phyloP scores from a whole-genome alignment of 2,888 invertebrate species.

The Habrosyne pyritoides region DNA sequence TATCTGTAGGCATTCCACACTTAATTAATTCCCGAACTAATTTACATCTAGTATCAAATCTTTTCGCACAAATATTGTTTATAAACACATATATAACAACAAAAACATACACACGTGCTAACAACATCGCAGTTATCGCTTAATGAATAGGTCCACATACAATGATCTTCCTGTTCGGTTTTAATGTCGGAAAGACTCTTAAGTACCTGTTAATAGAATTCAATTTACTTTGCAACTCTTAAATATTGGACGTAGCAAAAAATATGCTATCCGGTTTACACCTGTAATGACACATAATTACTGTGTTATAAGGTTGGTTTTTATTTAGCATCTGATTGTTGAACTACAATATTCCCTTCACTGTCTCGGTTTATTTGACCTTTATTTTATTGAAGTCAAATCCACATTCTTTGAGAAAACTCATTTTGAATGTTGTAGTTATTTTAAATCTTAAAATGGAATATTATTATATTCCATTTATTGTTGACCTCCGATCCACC shows the following conservation, averaged over 20 bases:
- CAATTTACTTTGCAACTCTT: slow-evolving; percentile 10
- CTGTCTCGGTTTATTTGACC: background rate
- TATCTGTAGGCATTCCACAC: slow-evolving; percentile 56
- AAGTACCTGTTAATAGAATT: slow-evolving; percentile 2
- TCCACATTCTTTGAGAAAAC: background rate
- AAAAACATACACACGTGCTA: slow-evolving; percentile 46
- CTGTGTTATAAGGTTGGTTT: background rate
- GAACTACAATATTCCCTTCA: background rate
- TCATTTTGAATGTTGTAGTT: background rate
- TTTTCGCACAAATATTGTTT: slow-evolving; percentile 39
- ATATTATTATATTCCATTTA: background rate
- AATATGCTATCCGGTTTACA: background rate
- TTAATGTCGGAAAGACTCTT: background rate
- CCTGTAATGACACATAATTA: background rate
- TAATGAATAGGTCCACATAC: slow-evolving; percentile 30
- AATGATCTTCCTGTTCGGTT: slow-evolving; percentile 4
- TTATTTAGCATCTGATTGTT: background rate
- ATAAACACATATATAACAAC: slow-evolving; percentile 28
- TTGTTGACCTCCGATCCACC: too few species aligned
- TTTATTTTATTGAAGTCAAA: background rate
- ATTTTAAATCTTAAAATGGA: background rate
- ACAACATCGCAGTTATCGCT: slow-evolving; percentile 48
- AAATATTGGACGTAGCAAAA: background rate
- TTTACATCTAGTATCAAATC: slow-evolving; percentile 66
- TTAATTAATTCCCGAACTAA: slow-evolving; percentile 61